Percentiles rank a stretch among this genome's conserved stretches.
These are phyloP conservation scores for Monodelphis domestica DNA, from an alignment of 2,797 vertebrate species.

Conservation along the genomic window DNA sequence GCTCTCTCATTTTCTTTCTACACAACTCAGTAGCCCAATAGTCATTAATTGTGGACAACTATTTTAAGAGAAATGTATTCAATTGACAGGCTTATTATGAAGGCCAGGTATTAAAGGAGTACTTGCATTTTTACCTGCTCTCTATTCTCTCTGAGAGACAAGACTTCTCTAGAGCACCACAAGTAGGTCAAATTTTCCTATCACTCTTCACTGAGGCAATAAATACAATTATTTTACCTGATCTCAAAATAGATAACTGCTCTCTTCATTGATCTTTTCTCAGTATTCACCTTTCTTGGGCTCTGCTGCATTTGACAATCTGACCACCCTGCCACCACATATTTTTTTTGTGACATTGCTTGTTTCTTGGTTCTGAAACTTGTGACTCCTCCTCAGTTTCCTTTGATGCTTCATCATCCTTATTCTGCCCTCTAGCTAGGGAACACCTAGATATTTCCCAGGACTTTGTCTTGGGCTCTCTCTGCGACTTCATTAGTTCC, in stretches of 20 bases:
- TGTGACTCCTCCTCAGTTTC: background rate
- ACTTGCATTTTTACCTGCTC: background rate
- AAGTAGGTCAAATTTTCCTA: background rate
- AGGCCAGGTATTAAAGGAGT: background rate
- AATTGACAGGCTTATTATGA: background rate
- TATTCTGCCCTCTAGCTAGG: background rate
- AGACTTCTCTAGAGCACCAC: background rate
- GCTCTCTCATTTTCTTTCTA: background rate
- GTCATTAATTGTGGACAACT: background rate
- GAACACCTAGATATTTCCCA: background rate
- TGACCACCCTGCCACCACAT: background rate
- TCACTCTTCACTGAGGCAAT: background rate
- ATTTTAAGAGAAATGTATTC: background rate
- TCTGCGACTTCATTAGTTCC: background rate
- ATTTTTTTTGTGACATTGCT: background rate
- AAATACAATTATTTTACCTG: background rate
- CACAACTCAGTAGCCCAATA: background rate
- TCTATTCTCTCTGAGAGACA: background rate
- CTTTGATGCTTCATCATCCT: background rate
- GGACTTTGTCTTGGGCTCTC: background rate
- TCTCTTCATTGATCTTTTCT: background rate
- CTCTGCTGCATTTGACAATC: background rate
- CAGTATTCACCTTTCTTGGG: too few relatives aligned
- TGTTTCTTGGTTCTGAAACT: background rate
- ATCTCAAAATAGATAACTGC: background rate